Evolutionary conservation across 2,888 invertebrate species (phyloP), one percentile per base, ranked within the genome.

Genomic region (Folsomia candida): DNA sequence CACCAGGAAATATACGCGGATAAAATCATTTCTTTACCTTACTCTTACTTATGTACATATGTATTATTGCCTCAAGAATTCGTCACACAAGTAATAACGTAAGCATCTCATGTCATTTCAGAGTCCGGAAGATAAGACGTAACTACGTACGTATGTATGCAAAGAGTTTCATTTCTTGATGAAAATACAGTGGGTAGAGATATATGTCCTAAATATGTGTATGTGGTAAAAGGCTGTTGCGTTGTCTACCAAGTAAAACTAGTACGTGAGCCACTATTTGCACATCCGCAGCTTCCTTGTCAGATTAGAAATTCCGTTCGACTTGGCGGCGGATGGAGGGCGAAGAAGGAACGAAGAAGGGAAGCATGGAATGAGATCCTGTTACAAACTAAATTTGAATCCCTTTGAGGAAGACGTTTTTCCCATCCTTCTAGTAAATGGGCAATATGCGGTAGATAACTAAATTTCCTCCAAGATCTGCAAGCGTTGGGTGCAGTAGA

Each of bases 381-480:
- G 59, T 59, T 59, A 59, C 59, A 24, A 54, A 65, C 51, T 3
- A 65, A 57, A 51, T 25, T 65, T 54, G 26, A 51, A 54, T 22
- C 28, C 65, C 65, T 57, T 65, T 65, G 54, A 57, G 57, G 47
- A 37, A 54, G 24, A 20, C 6, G 2, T 20, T 54, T 65, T 26
- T 65, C 25, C 25, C 26, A 51, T 51, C 64, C 26, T 64, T 25
- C 20, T 29, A 62, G 51, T 65, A 51, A 65, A 57, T 65, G 57
- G 47, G 65, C 57, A 65, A 51, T 51, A 65, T 65, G 65, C 26
- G 65, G 65, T 18, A 65, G 65, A 65, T 65, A 65, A 65, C 65
- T 65, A 65, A 65, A 54, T 65, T 65, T 65, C 20, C 25, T n/a
- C 3, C 29, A 14, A 60, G 60, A 26, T 26, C 60, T 60, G 2